Conservation (phyloP, 1,140 invertebrate genomes). For the Hermetia illucens region DNA sequence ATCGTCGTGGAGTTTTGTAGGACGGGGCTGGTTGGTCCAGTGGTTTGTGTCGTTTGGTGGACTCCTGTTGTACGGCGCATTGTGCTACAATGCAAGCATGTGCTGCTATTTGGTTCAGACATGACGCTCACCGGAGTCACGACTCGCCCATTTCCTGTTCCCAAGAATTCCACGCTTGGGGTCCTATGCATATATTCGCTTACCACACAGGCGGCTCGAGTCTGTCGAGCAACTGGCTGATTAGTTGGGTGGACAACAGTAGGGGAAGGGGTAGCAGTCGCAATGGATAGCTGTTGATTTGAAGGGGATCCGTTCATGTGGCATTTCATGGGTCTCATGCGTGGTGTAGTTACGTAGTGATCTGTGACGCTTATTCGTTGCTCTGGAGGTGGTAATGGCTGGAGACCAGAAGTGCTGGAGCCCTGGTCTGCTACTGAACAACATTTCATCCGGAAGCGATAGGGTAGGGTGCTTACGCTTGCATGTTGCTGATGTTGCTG, state of each 20-base stretch:
- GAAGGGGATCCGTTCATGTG: neutral
- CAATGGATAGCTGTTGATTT: neutral
- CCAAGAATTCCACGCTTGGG: slow-evolving; percentile 7
- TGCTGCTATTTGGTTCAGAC: slow-evolving; percentile 7
- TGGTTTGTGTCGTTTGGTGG: slow-evolving; percentile 29
- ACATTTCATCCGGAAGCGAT: slow-evolving; percentile 19
- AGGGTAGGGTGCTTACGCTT: slow-evolving; percentile 13
- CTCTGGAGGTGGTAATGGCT: neutral
- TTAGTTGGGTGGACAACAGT: too few relatives aligned
- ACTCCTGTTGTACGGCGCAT: slow-evolving; percentile 26
- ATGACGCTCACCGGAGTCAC: slow-evolving; percentile 6
- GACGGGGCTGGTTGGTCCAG: slow-evolving; percentile 28
- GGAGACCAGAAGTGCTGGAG: neutral
- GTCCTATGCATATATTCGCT: slow-evolving; percentile 4
- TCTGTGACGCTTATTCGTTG: slow-evolving; percentile 2
- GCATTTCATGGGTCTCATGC: slow-evolving; percentile 2
- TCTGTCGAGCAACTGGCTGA: neutral
- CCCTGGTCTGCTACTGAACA: slow-evolving; percentile 12
- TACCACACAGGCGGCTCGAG: neutral
- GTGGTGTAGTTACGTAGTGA: slow-evolving; percentile 8
- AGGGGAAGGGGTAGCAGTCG: neutral
- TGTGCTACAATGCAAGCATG: slow-evolving; percentile 27
- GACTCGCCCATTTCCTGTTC: neutral
- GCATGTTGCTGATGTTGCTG: neutral
- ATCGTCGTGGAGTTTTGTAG: too few relatives aligned